Evolutionary conservation across 2,888 invertebrate species (phyloP).

Genomic region (Rhamphomyia laevipes): DNA sequence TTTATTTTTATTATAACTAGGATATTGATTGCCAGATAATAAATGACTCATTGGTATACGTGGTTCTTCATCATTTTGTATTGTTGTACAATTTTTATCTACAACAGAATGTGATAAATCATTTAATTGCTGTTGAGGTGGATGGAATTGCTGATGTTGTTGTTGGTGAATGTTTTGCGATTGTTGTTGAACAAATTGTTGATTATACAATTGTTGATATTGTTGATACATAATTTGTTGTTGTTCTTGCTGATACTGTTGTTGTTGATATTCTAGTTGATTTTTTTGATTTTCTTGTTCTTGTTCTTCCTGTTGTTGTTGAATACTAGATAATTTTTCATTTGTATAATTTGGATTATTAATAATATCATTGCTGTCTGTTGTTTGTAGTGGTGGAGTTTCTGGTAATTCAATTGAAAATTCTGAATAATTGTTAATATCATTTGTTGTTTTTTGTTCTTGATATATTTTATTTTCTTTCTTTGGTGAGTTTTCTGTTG

Average conservation of each 20-base stretch:
- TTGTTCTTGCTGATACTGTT: conserved; percentile 4
- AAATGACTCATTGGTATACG: conserved; percentile 31
- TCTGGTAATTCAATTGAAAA: conserved; percentile 32
- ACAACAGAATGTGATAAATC: too few species aligned
- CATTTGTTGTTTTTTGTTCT: background rate
- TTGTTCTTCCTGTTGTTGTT: conserved; percentile 5
- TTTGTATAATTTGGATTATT: conserved; percentile 6
- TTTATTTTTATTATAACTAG: conserved; percentile 24
- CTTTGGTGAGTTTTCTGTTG: conserved; percentile 4
- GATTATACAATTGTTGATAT: conserved; percentile 13
- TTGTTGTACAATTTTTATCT: conserved; percentile 6
- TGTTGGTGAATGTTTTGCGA: background rate
- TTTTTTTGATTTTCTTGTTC: conserved; percentile 9
- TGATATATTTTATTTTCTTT: conserved; percentile 7
- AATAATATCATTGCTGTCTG: background rate
- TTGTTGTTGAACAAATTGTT: conserved; percentile 15
- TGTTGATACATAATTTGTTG: conserved; percentile 18
- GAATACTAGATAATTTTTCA: conserved; percentile 11
- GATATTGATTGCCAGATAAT: conserved; percentile 29
- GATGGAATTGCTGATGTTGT: background rate
- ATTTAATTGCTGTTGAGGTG: background rate
- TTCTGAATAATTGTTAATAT: conserved; percentile 16
- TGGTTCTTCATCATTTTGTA: conserved; percentile 12
- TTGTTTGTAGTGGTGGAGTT: background rate
- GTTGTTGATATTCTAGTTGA: background rate